A percentile compares a stretch with the other conserved stretches of the same genome.
Evolutionary conservation across 2,888 invertebrate species (phyloP).

Genomic region (Patella pellucida): DNA sequence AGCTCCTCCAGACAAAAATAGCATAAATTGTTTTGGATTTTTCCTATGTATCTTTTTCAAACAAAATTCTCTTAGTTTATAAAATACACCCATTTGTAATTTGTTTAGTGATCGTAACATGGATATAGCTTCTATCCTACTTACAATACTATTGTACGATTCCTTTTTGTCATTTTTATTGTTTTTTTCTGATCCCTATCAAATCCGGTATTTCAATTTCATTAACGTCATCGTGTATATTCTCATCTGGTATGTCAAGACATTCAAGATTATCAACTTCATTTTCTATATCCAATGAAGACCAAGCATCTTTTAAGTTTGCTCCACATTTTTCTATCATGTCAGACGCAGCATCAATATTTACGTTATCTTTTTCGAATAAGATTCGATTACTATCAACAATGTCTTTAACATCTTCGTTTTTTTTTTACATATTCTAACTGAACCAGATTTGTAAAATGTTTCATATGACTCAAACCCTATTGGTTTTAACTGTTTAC

Average conservation of each 20-base stretch:
- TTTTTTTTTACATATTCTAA: background rate
- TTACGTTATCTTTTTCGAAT: conserved; percentile 3
- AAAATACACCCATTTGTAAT: conserved; percentile 24
- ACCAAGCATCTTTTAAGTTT: conserved; percentile 15
- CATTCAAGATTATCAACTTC: background rate
- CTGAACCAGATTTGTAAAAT: conserved; percentile 3
- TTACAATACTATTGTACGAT: background rate
- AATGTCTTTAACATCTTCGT: background rate
- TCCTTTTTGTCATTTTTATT: background rate
- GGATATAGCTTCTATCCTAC: background rate
- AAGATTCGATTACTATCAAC: background rate
- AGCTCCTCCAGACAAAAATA: conserved; percentile 26
- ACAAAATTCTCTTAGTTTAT: conserved; percentile 24
- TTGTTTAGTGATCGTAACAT: conserved; percentile 16
- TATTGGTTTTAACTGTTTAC: conserved; percentile 6
- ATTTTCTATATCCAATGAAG: conserved; percentile 1
- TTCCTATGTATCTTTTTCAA: background rate
- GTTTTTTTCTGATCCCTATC: background rate
- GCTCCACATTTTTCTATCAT: background rate
- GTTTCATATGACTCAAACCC: background rate
- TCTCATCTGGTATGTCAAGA: background rate
- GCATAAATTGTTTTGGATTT: conserved; percentile 12
- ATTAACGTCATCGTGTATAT: background rate
- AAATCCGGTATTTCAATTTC: background rate
- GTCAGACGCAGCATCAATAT: conserved; percentile 1